A percentile compares a stretch with the other conserved stretches of the same genome.
Conservation (phyloP, 2,113 vertebrate genomes). For the Alosa alosa region DNA sequence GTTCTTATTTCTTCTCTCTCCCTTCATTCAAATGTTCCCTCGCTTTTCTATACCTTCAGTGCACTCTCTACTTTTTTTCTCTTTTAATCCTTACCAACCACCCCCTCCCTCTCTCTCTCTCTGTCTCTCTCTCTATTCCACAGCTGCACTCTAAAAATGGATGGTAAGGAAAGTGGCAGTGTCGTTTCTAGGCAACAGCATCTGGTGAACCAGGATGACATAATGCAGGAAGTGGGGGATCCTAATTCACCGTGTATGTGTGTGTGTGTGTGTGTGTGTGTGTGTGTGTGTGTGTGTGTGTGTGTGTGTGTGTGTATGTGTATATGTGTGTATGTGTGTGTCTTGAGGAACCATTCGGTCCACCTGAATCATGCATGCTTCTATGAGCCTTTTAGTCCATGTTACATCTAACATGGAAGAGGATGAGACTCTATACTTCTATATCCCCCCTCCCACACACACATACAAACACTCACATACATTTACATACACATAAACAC, state of each 20-base stretch:
- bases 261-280: conserved; percentile 33
- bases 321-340: background rate
- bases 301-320: background rate
- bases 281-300: conserved; percentile 29
- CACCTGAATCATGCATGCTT: conserved; percentile 24
- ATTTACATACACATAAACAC: background rate
- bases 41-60: background rate
- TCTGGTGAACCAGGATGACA: conserved; percentile 39
- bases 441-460: background rate
- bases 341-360: background rate
- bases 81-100: background rate
- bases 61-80: background rate
- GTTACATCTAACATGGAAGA: background rate
- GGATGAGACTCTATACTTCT: background rate
- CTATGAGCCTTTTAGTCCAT: background rate
- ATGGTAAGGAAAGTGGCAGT: conserved; percentile 32
- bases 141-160: conserved; percentile 47
- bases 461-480: background rate
- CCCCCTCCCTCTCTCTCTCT: background rate
- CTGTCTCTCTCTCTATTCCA: conserved; percentile 27
- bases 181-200: conserved; percentile 51
- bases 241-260: conserved; percentile 40
- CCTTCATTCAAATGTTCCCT: background rate
- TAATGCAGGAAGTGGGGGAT: conserved; percentile 43
- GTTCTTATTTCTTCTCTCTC: background rate